These are phyloP conservation scores for Cathartes aura DNA, from an alignment of 2,113 vertebrate species.

Conservation along the genomic window DNA sequence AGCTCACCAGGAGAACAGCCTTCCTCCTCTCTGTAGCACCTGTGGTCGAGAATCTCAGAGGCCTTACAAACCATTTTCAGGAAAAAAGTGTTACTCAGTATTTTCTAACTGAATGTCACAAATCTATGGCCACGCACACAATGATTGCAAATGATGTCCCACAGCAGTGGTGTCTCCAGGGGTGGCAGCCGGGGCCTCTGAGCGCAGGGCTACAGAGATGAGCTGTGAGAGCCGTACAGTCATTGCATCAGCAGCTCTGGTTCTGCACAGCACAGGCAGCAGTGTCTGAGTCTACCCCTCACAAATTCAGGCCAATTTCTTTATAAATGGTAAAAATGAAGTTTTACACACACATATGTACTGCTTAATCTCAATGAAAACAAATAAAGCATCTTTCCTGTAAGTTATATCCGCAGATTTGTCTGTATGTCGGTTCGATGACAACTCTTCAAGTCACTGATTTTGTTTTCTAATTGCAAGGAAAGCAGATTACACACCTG, in stretches of 20 bases:
- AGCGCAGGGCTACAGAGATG: not conserved
- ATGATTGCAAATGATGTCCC: accelerated
- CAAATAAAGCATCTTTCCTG: not conserved
- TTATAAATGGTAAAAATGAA: not conserved
- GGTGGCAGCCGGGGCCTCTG: too few relatives aligned
- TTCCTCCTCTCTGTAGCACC: not conserved
- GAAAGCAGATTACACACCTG: not conserved
- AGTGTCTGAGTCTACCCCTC: not conserved
- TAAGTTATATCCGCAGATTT: not conserved
- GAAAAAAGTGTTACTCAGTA: not conserved
- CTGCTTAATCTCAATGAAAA: not conserved
- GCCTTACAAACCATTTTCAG: not conserved
- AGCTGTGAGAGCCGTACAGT: accelerated
- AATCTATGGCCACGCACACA: accelerated
- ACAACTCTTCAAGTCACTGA: not conserved
- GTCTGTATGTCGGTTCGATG: not conserved
- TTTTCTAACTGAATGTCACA: not conserved
- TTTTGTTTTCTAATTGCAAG: not conserved
- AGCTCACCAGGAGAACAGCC: not conserved
- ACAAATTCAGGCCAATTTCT: not conserved
- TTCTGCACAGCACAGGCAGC: accelerated
- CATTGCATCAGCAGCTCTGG: accelerated
- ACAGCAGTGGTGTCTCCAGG: accelerated
- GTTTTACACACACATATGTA: not conserved
- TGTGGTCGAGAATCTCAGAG: not conserved